Percentiles rank a stretch among this genome's conserved stretches.
phyloP scores from a whole-genome alignment of 2,797 vertebrate genomes.

The Odontamblyopus rebecca region DNA sequence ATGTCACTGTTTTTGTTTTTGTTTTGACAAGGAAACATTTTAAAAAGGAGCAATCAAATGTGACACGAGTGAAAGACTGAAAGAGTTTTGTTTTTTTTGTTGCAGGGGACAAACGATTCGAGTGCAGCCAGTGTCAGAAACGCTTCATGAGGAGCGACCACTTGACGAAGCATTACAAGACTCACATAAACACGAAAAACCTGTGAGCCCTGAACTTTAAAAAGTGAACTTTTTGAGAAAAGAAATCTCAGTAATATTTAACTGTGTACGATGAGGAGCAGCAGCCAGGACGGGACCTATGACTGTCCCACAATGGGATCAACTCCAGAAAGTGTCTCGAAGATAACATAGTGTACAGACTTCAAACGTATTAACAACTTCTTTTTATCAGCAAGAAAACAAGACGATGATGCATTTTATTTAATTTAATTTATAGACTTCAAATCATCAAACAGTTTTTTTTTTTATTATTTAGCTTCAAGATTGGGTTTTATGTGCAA shows the following conservation, averaged over 20 bases:
- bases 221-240: not conserved
- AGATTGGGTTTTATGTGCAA: not conserved
- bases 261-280: constrained; percentile 36
- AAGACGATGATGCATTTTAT: constrained; percentile 16
- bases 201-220: constrained; percentile 73
- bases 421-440: constrained; percentile 54
- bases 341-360: constrained; percentile 50
- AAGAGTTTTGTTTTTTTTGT: not conserved
- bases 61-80: too few relatives aligned
- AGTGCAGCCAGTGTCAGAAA: constrained; percentile 97
- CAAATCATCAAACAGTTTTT: constrained; percentile 18
- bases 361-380: constrained; percentile 35
- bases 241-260: constrained; percentile 22
- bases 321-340: constrained; percentile 26
- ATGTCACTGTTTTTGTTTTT: not conserved
- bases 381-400: constrained; percentile 8
- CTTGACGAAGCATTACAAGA: constrained; percentile 98
- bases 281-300: constrained; percentile 23
- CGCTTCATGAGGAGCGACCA: constrained; percentile 98
- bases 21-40: too few relatives aligned
- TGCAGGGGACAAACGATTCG: constrained; percentile 95
- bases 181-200: constrained; percentile 98
- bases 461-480: constrained; percentile 4
- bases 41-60: too few relatives aligned
- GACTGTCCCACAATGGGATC: constrained; percentile 47